Percentiles rank a stretch among this genome's conserved stretches.
Conservation (phyloP, 2,797 vertebrate species). For the Benthosema pterotum region DNA sequence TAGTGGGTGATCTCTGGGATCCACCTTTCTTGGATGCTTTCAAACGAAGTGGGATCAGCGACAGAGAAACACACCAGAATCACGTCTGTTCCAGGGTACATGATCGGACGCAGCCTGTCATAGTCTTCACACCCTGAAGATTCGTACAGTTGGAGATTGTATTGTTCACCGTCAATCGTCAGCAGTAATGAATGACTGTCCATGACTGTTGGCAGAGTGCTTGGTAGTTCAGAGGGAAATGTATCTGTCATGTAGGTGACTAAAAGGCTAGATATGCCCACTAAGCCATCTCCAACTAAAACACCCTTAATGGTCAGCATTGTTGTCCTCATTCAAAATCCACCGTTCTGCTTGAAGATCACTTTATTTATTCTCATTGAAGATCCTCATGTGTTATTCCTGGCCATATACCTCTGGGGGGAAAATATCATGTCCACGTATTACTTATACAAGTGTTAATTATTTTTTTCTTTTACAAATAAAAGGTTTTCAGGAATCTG, state of each 20-base stretch:
- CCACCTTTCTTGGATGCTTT: constrained; percentile 68
- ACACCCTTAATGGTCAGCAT: constrained; percentile 70
- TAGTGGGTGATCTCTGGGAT: constrained; percentile 64
- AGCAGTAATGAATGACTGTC: constrained; percentile 61
- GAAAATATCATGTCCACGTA: too few relatives aligned
- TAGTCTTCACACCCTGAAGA: constrained; percentile 65
- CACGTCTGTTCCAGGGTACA: constrained; percentile 64
- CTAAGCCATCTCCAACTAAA: constrained; percentile 65
- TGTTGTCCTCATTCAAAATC: constrained; percentile 7
- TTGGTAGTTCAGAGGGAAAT: constrained; percentile 60
- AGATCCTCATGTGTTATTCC: too few relatives aligned
- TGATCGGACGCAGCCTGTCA: constrained; percentile 59
- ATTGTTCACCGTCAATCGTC: constrained; percentile 59
- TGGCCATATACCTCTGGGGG: too few relatives aligned
- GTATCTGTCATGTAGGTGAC: constrained; percentile 68
- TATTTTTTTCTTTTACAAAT: too few relatives aligned
- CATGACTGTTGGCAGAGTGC: constrained; percentile 60
- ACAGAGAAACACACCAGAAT: constrained; percentile 68
- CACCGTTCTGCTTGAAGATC: too few relatives aligned
- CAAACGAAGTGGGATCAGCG: constrained; percentile 65
- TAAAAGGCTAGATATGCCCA: constrained; percentile 70
- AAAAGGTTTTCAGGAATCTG: too few relatives aligned
- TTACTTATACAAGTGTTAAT: too few relatives aligned
- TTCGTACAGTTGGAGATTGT: constrained; percentile 60
- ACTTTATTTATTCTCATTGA: too few relatives aligned